Evolutionary conservation across 1,140 invertebrate genomes (phyloP).

Genomic region (Phymorhynchus buccinoides): DNA sequence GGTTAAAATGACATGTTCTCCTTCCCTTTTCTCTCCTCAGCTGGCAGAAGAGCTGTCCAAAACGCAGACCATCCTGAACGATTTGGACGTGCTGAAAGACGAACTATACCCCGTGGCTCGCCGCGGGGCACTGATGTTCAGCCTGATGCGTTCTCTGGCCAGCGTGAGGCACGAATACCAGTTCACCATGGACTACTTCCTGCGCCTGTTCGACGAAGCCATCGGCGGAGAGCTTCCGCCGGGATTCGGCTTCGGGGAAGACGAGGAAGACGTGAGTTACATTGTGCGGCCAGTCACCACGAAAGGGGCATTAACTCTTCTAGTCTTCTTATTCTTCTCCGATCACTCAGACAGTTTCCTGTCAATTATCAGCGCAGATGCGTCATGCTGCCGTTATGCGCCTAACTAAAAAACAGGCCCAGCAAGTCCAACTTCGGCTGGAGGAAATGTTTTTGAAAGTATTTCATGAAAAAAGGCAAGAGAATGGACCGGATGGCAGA

Average conservation of each 20-base stretch:
- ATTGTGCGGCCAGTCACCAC: no score
- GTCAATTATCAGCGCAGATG: no score
- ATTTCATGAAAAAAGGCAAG: no score
- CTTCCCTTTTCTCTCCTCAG: slow-evolving; percentile 43
- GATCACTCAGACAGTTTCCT: no score
- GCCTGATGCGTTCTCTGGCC: slow-evolving; percentile 62
- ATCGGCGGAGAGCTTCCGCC: slow-evolving; percentile 64
- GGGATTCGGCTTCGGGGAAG: slow-evolving; percentile 51
- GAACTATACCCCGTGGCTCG: slow-evolving; percentile 69
- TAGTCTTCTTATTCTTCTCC: no score
- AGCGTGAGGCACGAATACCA: slow-evolving; percentile 67
- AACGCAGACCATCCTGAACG: slow-evolving; percentile 58
- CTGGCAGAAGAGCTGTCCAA: slow-evolving; percentile 60
- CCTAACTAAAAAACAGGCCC: no score
- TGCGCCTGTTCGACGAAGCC: slow-evolving; percentile 70
- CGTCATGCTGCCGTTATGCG: no score
- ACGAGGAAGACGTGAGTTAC: slow-evolving; percentile 53
- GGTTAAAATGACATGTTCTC: no score
- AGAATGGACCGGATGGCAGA: no score
- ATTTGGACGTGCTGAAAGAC: slow-evolving; percentile 67
- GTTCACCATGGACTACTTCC: slow-evolving; percentile 67
- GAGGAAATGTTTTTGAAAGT: no score
- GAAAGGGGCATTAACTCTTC: no score
- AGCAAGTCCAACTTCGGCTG: no score
- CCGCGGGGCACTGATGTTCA: slow-evolving; percentile 67